phyloP scores from a whole-genome alignment of 2,888 invertebrate species.

The Agonopterix alstromeriana region DNA sequence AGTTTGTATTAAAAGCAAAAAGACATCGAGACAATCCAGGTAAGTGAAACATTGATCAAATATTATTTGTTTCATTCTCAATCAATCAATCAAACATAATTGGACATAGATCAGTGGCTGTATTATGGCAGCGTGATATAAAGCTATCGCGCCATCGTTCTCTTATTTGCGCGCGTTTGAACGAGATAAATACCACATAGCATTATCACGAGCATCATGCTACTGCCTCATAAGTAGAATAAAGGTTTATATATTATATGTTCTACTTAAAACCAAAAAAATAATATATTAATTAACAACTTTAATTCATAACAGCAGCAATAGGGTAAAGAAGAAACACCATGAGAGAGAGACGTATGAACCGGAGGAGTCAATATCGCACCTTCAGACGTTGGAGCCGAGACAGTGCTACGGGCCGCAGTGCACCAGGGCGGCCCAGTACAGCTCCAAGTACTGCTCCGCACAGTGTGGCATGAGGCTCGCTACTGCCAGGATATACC shows the following conservation, averaged over 20 bases:
- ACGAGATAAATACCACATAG: too few relatives aligned
- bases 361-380: constrained; percentile 60
- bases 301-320: constrained; percentile 29
- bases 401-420: constrained; percentile 95
- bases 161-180: too few relatives aligned
- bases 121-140: too few relatives aligned
- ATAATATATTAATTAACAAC: background rate
- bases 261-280: background rate
- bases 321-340: constrained; percentile 59
- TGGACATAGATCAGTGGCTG: too few relatives aligned
- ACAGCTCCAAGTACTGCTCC: constrained; percentile 94
- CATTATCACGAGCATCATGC: too few relatives aligned
- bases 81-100: too few relatives aligned
- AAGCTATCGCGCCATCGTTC: too few relatives aligned
- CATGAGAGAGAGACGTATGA: constrained; percentile 59
- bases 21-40: constrained; percentile 55
- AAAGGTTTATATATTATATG: background rate
- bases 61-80: too few relatives aligned
- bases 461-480: constrained; percentile 93
- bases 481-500: constrained; percentile 90
- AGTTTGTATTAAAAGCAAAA: constrained; percentile 64
- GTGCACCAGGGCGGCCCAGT: constrained; percentile 86
- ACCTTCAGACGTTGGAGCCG: constrained; percentile 76
- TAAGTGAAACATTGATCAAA: too few relatives aligned
- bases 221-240: background rate